A percentile compares a stretch with the other conserved stretches of the same genome.
These are phyloP conservation scores for Polyploca ridens DNA, from an alignment of 2,888 invertebrate genomes.

Conservation along the genomic window DNA sequence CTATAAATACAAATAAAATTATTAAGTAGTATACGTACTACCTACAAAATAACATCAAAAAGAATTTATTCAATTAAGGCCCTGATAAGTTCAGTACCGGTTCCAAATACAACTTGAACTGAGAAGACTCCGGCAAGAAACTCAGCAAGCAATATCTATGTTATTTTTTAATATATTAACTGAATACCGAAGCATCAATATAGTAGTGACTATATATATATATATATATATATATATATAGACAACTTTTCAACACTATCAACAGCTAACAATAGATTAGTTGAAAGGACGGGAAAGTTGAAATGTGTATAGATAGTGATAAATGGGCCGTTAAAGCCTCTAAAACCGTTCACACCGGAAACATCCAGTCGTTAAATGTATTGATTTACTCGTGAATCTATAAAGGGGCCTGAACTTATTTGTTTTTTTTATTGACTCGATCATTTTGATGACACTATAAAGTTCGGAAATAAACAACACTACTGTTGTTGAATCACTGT, in stretches of 20 bases:
- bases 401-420: conserved; percentile 10
- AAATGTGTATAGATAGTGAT: conserved; percentile 1
- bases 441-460: conserved; percentile 17
- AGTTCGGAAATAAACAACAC: conserved; percentile 9
- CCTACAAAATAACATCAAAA: too few species aligned
- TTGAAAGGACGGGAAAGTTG: neutral
- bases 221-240: too few species aligned
- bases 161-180: too few species aligned
- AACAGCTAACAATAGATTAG: conserved; percentile 4
- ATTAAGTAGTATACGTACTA: too few species aligned
- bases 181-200: too few species aligned
- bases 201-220: too few species aligned
- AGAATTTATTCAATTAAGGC: too few species aligned
- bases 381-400: conserved; percentile 11
- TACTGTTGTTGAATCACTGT: conserved; percentile 7
- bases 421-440: conserved; percentile 17
- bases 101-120: too few species aligned
- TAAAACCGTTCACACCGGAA: conserved; percentile 12
- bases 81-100: too few species aligned
- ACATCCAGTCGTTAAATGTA: conserved; percentile 10
- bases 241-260: neutral
- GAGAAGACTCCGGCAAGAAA: too few species aligned
- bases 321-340: conserved; percentile 4
- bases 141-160: too few species aligned
- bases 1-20: too few species aligned